phyloP scores from a whole-genome alignment of 2,113 vertebrate species.

The Ceyx melanurus region DNA sequence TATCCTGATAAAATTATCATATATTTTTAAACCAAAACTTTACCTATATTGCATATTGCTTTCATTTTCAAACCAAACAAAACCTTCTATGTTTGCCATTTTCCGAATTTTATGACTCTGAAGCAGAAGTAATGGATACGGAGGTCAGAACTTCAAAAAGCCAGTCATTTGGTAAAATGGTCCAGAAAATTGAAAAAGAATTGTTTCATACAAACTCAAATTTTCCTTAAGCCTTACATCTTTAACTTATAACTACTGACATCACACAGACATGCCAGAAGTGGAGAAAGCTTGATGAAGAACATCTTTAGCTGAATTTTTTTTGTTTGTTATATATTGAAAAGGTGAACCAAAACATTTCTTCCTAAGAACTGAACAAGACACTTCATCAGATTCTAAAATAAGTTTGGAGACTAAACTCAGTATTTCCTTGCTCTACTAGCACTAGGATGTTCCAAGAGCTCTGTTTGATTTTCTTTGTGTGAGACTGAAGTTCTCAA shows the following conservation, averaged over 20 bases:
- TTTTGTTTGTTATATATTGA: background rate
- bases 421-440: rapidly evolving
- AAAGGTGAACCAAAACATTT: background rate
- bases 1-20: background rate
- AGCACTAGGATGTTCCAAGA: background rate
- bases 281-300: background rate
- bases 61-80: background rate
- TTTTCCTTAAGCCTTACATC: background rate
- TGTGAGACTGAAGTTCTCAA: background rate
- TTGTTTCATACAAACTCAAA: background rate
- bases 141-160: background rate
- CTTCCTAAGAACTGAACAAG: background rate
- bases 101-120: background rate
- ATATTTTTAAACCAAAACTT: background rate
- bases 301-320: background rate
- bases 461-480: background rate
- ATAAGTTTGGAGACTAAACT: background rate
- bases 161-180: background rate
- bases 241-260: background rate
- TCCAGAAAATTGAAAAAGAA: background rate
- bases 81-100: background rate
- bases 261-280: background rate
- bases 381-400: background rate
- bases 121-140: background rate
- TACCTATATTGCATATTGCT: background rate